These are phyloP conservation scores for Sinella curviseta DNA, from an alignment of 1,140 invertebrate species.

Conservation along the genomic window DNA sequence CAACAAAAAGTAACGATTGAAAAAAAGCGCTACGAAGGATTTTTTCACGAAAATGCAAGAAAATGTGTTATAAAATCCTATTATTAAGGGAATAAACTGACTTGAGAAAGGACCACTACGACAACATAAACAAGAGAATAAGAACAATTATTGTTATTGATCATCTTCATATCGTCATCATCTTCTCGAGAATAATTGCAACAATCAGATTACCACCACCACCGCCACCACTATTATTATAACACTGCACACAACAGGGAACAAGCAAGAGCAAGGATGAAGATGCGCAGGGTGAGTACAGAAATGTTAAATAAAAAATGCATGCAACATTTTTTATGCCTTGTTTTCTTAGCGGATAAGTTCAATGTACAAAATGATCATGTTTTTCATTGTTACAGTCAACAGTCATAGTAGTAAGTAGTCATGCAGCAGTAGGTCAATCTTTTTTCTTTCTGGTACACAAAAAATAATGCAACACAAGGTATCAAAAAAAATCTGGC, in stretches of 20 bases:
- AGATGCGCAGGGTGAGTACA: conserved; percentile 19
- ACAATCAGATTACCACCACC: not conserved
- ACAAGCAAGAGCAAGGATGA: not conserved
- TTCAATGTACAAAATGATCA: not conserved
- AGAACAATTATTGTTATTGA: not conserved
- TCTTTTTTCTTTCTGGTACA: not conserved
- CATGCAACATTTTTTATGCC: not conserved
- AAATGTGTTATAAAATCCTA: no score
- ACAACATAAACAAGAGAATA: not conserved
- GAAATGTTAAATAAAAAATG: not conserved
- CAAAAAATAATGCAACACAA: not conserved
- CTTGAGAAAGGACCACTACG: no score
- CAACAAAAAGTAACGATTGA: no score
- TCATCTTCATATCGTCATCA: no score
- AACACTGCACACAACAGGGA: not conserved
- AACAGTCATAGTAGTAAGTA: no score
- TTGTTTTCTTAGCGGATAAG: not conserved
- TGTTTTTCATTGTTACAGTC: conserved; percentile 4
- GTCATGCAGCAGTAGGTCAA: not conserved
- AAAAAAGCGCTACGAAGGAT: no score
- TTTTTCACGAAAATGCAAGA: no score
- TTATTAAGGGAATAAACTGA: no score
- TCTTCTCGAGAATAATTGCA: not conserved
- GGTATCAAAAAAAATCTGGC: no score
- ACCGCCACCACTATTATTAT: not conserved